Percentiles rank a stretch among this genome's conserved stretches.
phyloP scores from a whole-genome alignment of 2,888 invertebrate species.

The Chironomus riparius region DNA sequence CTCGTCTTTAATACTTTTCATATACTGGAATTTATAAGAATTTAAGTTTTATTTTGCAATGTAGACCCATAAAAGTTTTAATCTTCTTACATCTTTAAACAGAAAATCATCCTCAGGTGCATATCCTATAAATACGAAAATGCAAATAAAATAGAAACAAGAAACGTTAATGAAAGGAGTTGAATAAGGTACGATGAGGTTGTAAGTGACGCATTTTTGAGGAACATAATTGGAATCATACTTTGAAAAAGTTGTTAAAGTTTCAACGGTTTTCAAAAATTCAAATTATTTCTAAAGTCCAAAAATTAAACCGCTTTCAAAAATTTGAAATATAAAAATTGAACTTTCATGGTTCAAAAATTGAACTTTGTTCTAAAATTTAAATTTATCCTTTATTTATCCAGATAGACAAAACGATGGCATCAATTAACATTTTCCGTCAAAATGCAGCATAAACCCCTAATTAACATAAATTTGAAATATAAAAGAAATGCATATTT shows the following conservation, averaged over 20 bases:
- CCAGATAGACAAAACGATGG: too few species aligned
- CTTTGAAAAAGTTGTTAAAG: too few species aligned
- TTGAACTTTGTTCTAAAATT: too few species aligned
- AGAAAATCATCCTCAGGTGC: conserved; percentile 85
- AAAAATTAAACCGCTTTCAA: neutral
- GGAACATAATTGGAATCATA: too few species aligned
- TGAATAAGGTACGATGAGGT: neutral
- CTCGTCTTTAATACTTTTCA: conserved; percentile 16
- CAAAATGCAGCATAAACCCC: too few species aligned
- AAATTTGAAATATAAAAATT: too few species aligned
- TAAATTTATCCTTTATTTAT: too few species aligned
- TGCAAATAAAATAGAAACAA: conserved; percentile 45
- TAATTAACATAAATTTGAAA: neutral
- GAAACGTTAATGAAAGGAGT: conserved; percentile 68
- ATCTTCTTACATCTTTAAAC: conserved; percentile 67
- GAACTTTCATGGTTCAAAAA: too few species aligned
- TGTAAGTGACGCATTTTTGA: too few species aligned
- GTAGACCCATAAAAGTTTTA: neutral
- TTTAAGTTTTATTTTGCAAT: neutral
- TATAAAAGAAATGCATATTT: neutral
- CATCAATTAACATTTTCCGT: too few species aligned
- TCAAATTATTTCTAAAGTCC: too few species aligned
- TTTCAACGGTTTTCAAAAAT: too few species aligned
- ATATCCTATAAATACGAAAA: conserved; percentile 48
- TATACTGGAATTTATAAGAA: neutral